Evolutionary conservation across 2,797 vertebrate genomes (phyloP).

Genomic region (Chelon auratus): DNA sequence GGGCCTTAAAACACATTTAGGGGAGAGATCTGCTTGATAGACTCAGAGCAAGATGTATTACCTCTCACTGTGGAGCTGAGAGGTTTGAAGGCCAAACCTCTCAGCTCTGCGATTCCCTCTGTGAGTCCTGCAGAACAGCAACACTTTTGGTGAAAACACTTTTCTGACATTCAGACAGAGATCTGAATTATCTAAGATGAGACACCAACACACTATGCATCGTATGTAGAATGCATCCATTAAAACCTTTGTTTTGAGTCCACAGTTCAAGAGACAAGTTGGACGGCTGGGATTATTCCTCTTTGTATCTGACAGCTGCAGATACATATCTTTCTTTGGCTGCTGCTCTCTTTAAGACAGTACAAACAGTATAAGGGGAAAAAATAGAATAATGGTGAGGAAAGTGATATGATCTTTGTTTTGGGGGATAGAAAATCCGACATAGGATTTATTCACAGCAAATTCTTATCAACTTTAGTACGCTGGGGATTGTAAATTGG

Average conservation of each 20-base stretch:
- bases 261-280: not conserved
- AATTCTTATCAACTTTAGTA: no score
- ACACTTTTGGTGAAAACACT: not conserved
- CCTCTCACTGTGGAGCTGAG: slow-evolving; percentile 14
- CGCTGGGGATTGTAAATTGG: no score
- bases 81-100: slow-evolving; percentile 6
- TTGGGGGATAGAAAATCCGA: no score
- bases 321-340: no score
- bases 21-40: slow-evolving; percentile 33
- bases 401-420: no score
- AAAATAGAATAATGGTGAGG: no score
- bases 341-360: no score
- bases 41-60: slow-evolving; percentile 23
- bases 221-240: not conserved
- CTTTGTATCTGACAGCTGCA: not conserved
- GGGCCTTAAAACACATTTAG: slow-evolving; percentile 27
- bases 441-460: no score
- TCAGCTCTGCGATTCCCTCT: no score
- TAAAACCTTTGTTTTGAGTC: not conserved
- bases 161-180: not conserved
- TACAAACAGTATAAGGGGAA: no score
- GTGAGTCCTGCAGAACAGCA: not conserved
- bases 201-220: not conserved
- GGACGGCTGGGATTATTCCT: not conserved
- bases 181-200: not conserved